These are phyloP conservation scores for Harpagoxenus sublaevis DNA, from an alignment of 2,888 invertebrate species.

Conservation along the genomic window DNA sequence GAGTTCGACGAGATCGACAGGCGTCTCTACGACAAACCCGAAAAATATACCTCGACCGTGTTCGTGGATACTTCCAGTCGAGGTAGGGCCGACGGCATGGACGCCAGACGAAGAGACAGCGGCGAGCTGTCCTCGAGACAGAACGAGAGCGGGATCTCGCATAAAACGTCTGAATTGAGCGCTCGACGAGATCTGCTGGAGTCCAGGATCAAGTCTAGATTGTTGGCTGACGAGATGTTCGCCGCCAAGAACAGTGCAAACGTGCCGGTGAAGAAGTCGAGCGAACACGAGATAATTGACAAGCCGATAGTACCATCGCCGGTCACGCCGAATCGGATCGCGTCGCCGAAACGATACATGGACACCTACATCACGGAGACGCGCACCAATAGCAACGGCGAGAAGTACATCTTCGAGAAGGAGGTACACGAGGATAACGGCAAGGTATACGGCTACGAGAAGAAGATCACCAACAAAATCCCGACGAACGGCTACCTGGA, in stretches of 20 bases:
- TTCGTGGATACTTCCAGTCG: conserved; percentile 87
- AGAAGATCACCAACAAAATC: conserved; percentile 87
- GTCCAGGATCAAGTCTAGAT: conserved; percentile 91
- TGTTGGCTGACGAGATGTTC: conserved; percentile 85
- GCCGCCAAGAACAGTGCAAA: conserved; percentile 77
- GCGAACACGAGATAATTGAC: conserved; percentile 83
- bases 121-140: conserved; percentile 66
- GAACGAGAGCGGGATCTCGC: conserved; percentile 73
- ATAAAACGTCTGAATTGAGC: conserved; percentile 88
- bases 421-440: conserved; percentile 85
- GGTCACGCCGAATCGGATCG: conserved; percentile 81
- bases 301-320: conserved; percentile 85
- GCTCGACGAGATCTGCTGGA: conserved; percentile 92
- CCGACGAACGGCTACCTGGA: conserved; percentile 86
- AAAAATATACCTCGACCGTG: conserved; percentile 84
- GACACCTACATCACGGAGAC: conserved; percentile 84
- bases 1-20: conserved; percentile 84
- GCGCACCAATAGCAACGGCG: conserved; percentile 83
- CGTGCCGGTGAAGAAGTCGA: conserved; percentile 77
- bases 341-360: conserved; percentile 83
- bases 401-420: conserved; percentile 85
- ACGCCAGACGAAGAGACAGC: conserved; percentile 76
- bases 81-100: conserved; percentile 89
- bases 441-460: conserved; percentile 85
- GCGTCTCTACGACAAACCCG: conserved; percentile 78